A percentile compares a stretch with the other conserved stretches of the same genome.
These are phyloP conservation scores for Oenanthe oenanthe DNA, from an alignment of 2,113 vertebrate genomes.

Conservation along the genomic window DNA sequence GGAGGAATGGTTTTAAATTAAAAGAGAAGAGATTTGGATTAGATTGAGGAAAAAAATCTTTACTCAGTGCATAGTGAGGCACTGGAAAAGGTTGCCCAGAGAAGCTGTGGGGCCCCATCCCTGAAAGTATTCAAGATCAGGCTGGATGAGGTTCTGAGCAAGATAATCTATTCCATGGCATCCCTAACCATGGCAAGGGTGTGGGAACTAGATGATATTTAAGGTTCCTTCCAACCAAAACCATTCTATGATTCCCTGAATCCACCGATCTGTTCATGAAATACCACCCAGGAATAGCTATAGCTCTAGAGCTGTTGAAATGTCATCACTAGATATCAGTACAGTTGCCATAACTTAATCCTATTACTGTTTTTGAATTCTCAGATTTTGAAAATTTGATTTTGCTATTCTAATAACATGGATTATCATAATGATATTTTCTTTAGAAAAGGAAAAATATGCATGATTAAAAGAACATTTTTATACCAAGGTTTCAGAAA, in stretches of 20 bases:
- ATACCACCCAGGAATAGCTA: not conserved
- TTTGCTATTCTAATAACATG: not conserved
- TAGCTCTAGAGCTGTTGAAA: not conserved
- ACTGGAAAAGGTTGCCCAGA: not conserved
- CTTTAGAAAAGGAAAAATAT: not conserved
- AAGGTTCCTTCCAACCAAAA: not conserved
- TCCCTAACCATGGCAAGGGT: no score
- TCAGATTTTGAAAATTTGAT: not conserved
- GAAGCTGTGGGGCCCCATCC: not conserved
- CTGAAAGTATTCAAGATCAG: not conserved
- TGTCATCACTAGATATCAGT: not conserved
- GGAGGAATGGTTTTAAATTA: not conserved
- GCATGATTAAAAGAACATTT: not conserved
- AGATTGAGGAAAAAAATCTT: not conserved
- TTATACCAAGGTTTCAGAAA: not conserved
- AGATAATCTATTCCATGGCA: not conserved
- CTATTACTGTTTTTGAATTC: not conserved
- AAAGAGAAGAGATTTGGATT: not conserved
- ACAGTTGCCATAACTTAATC: not conserved
- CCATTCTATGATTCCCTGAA: not conserved
- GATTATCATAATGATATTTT: not conserved
- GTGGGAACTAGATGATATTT: not conserved
- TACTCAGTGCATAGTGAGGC: not conserved
- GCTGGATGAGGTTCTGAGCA: not conserved
- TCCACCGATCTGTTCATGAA: not conserved